Evolutionary conservation across 1,140 invertebrate species (phyloP).

Genomic region (Camponotus floridanus): DNA sequence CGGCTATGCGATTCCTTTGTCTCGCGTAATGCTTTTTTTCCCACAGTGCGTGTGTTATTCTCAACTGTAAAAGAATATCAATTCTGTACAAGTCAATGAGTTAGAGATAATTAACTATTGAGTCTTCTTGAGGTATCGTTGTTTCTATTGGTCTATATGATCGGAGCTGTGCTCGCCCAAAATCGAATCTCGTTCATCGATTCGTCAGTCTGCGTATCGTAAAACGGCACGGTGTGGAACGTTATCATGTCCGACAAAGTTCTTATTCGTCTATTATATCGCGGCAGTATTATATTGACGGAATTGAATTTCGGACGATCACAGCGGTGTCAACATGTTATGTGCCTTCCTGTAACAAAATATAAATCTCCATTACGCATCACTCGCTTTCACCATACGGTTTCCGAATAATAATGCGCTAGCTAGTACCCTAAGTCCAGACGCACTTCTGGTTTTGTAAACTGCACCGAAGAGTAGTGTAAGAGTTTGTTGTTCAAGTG

Average conservation of each 20-base stretch:
- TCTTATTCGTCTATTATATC: not conserved
- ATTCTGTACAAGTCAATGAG: constrained; percentile 85
- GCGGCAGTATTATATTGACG: constrained; percentile 60
- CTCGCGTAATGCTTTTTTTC: constrained; percentile 64
- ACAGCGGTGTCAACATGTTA: constrained; percentile 79
- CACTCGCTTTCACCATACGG: constrained; percentile 81
- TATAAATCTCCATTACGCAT: constrained; percentile 85
- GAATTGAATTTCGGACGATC: constrained; percentile 72
- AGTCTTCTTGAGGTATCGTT: constrained; percentile 87
- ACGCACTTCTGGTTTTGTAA: constrained; percentile 45
- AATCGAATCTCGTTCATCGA: constrained; percentile 41
- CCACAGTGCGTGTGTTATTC: constrained; percentile 55
- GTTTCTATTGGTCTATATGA: constrained; percentile 87
- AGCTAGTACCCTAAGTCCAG: constrained; percentile 80
- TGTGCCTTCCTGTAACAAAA: constrained; percentile 86
- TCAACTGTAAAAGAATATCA: constrained; percentile 86
- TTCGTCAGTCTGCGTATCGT: not conserved
- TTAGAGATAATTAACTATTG: constrained; percentile 85
- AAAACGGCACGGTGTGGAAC: constrained; percentile 1
- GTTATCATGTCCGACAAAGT: not conserved
- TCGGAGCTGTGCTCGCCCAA: constrained; percentile 78
- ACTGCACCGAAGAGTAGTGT: constrained; percentile 33
- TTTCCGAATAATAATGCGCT: constrained; percentile 82
- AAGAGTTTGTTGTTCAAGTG: constrained; percentile 36
- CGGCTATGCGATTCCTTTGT: constrained; percentile 65